phyloP scores from a whole-genome alignment of 1,140 invertebrate species.

The Capitella teleta region DNA sequence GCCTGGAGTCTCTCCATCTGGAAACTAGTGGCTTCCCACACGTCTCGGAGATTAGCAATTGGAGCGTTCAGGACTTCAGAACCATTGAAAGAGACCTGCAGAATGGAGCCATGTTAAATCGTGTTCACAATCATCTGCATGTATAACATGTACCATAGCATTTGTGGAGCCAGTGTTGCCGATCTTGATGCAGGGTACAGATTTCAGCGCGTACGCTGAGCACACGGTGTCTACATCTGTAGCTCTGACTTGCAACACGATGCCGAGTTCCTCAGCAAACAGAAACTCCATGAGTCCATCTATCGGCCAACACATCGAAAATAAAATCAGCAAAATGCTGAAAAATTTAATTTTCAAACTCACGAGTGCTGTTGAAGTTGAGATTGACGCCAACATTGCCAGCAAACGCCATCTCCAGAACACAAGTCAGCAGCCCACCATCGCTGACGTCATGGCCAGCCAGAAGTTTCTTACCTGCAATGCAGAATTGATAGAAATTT shows the following conservation, averaged over 20 bases:
- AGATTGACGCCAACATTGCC: constrained; percentile 72
- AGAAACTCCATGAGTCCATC: constrained; percentile 58
- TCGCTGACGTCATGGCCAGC: constrained; percentile 96
- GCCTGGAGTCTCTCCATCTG: constrained; percentile 73
- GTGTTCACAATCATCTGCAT: no score
- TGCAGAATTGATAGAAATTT: no score
- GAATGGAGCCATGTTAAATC: constrained; percentile 5
- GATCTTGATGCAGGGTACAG: constrained; percentile 59
- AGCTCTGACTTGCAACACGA: constrained; percentile 69
- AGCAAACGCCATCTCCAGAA: constrained; percentile 91
- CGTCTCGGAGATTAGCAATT: constrained; percentile 57
- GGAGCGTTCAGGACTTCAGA: constrained; percentile 51
- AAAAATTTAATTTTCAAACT: no score
- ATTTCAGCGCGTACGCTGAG: constrained; percentile 48
- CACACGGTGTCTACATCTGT: constrained; percentile 50
- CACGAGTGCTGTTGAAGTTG: no score
- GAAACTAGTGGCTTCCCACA: constrained; percentile 95
- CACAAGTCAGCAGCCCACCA: constrained; percentile 78
- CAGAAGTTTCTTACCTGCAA: constrained; percentile 55
- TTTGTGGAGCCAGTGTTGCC: constrained; percentile 42
- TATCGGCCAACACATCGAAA: no score
- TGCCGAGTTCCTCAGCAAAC: constrained; percentile 84
- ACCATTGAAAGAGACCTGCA: constrained; percentile 53
- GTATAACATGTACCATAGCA: neutral
- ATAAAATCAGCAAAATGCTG: no score